phyloP scores from a whole-genome alignment of 2,797 vertebrate species.

The Champsocephalus gunnari region DNA sequence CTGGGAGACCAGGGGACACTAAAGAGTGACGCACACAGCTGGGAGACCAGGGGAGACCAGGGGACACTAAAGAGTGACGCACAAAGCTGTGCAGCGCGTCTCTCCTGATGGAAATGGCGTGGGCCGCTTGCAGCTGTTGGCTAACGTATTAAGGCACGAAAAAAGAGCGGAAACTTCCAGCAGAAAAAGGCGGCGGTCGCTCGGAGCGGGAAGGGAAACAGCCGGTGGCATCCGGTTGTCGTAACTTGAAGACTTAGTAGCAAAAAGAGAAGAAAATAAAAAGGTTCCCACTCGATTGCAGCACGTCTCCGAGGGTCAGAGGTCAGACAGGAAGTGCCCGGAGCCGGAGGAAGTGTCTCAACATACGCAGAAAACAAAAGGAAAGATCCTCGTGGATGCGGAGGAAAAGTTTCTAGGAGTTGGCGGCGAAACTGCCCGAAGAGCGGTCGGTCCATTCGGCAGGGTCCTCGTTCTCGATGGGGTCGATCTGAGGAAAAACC shows the following conservation, averaged over 20 bases:
- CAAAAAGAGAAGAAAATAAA: constrained; percentile 46
- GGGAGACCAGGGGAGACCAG: no score
- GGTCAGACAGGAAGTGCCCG: constrained; percentile 51
- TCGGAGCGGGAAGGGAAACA: no score
- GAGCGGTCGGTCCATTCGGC: constrained; percentile 77
- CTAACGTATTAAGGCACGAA: constrained; percentile 26
- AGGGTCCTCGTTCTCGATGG: constrained; percentile 71
- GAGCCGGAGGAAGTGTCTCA: constrained; percentile 43
- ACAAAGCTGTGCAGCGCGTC: no score
- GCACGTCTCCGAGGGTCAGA: constrained; percentile 56
- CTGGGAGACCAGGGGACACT: no score
- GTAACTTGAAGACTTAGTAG: constrained; percentile 48
- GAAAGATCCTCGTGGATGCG: constrained; percentile 34
- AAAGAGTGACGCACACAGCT: no score
- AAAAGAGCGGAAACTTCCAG: constrained; percentile 40
- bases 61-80: no score
- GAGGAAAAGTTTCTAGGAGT: constrained; percentile 56
- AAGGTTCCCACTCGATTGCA: constrained; percentile 48
- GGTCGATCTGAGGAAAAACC: constrained; percentile 91
- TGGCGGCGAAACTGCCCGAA: constrained; percentile 65
- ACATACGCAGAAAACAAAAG: constrained; percentile 41
- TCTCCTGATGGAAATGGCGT: no score
- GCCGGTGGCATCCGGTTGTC: constrained; percentile 52
- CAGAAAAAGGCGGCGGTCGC: neutral
- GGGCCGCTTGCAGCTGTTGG: no score